Conservation (phyloP, 2,113 vertebrate species). For the Psephotus haematonotus region DNA sequence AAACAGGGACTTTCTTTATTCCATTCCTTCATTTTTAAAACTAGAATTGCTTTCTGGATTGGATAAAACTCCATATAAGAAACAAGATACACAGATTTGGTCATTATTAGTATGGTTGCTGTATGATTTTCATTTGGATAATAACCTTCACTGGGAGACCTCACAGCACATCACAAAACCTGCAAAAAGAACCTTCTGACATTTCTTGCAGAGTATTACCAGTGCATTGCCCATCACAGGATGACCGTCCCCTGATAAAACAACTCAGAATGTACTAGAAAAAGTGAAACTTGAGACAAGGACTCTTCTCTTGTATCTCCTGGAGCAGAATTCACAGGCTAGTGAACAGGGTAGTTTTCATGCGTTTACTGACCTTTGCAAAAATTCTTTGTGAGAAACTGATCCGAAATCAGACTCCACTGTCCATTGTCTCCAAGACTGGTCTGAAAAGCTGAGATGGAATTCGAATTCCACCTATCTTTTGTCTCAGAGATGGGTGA, state of each 20-base stretch:
- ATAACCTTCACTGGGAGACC: neutral
- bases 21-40: neutral
- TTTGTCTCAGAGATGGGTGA: neutral
- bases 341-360: neutral
- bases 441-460: neutral
- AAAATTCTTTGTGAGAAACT: neutral
- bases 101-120: neutral
- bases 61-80: neutral
- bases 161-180: neutral
- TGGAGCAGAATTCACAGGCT: neutral
- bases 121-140: neutral
- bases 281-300: neutral
- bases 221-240: neutral
- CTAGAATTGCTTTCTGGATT: neutral
- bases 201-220: neutral
- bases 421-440: neutral
- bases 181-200: neutral
- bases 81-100: neutral
- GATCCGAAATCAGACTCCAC: neutral
- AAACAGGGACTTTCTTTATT: neutral
- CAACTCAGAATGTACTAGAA: neutral
- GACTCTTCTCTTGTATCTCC: neutral
- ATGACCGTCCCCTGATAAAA: neutral
- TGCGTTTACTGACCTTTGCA: neutral
- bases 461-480: neutral